Percentiles rank a stretch among this genome's conserved stretches.
Conservation (phyloP, 2,797 vertebrate species). For the Oreochromis grahami region DNA sequence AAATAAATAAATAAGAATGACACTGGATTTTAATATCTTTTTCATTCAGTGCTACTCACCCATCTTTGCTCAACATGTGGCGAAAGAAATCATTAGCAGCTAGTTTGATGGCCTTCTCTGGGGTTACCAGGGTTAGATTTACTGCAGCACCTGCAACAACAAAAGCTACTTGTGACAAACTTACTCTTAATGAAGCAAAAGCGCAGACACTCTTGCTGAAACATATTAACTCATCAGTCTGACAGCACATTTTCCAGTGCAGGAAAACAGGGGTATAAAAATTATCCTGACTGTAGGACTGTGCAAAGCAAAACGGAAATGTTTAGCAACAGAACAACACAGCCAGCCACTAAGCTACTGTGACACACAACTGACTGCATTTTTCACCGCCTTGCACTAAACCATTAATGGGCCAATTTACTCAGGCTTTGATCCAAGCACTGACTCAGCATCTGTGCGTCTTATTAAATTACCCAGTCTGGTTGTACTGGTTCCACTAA, state of each 20-base stretch:
- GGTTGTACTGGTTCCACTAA: background rate
- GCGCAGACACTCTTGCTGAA: background rate
- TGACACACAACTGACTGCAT: background rate
- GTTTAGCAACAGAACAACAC: background rate
- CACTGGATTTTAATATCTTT: background rate
- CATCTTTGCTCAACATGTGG: constrained; percentile 75
- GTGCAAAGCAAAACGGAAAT: background rate
- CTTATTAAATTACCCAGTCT: background rate
- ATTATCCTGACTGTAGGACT: background rate
- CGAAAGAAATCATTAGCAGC: constrained; percentile 85
- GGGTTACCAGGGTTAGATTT: constrained; percentile 83
- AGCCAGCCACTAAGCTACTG: background rate
- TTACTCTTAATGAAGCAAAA: background rate
- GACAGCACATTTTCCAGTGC: background rate
- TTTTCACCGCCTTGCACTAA: background rate
- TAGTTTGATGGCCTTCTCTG: constrained; percentile 85
- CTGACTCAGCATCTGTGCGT: background rate
- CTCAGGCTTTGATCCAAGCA: background rate
- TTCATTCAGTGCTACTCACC: constrained; percentile 57
- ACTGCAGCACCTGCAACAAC: constrained; percentile 76
- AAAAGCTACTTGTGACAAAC: background rate
- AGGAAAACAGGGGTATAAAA: background rate
- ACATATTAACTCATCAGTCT: background rate
- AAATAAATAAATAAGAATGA: background rate
- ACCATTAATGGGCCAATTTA: background rate